phyloP scores from a whole-genome alignment of 2,888 invertebrate genomes.

The Drosophila niveifrons region DNA sequence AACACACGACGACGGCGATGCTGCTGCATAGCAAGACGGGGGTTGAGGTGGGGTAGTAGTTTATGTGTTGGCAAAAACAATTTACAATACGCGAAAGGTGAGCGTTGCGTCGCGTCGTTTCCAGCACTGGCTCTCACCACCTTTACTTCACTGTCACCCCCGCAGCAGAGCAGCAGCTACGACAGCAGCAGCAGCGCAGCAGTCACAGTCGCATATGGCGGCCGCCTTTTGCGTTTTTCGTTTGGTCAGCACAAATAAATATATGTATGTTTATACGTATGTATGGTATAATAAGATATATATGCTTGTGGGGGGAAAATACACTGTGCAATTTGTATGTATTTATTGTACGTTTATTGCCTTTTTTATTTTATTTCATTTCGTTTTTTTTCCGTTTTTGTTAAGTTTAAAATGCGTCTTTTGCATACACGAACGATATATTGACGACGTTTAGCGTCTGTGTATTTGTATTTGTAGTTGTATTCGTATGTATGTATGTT shows the following conservation, averaged over 20 bases:
- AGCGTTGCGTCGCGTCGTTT: constrained; percentile 48
- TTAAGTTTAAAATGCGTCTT: constrained; percentile 62
- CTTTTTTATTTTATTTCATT: neutral
- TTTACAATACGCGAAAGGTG: constrained; percentile 73
- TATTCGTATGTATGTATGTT: constrained; percentile 64
- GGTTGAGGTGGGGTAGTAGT: constrained; percentile 19
- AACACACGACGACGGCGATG: constrained; percentile 61
- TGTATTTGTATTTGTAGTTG: constrained; percentile 51
- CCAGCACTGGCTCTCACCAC: constrained; percentile 55
- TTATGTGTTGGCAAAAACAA: constrained; percentile 71
- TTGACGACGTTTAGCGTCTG: constrained; percentile 63
- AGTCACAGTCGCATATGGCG: constrained; percentile 63
- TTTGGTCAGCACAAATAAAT: constrained; percentile 64
- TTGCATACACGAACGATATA: constrained; percentile 55
- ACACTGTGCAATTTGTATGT: constrained; percentile 46
- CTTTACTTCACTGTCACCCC: constrained; percentile 29
- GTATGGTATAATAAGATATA: constrained; percentile 24
- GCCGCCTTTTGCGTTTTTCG: constrained; percentile 64
- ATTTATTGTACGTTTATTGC: constrained; percentile 41
- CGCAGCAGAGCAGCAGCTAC: constrained; percentile 17
- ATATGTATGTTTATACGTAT: constrained; percentile 1
- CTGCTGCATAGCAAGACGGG: constrained; percentile 28
- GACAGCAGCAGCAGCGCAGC: constrained; percentile 11
- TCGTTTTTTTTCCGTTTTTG: constrained; percentile 36
- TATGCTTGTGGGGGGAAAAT: constrained; percentile 28